These are phyloP conservation scores for Uropetala carovei DNA, from an alignment of 2,888 invertebrate species.

Conservation along the genomic window DNA sequence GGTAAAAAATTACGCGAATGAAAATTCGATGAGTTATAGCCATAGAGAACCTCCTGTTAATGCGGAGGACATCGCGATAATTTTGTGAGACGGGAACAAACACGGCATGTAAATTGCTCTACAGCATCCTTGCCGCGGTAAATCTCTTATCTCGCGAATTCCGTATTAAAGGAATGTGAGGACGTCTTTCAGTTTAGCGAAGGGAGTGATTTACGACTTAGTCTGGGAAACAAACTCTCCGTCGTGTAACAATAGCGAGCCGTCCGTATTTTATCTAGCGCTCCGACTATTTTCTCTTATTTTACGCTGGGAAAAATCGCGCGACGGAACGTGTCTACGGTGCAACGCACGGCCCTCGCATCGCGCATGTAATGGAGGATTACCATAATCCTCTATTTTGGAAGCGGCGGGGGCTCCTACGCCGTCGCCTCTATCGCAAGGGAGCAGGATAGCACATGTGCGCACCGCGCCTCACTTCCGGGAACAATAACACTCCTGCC, in stretches of 20 bases:
- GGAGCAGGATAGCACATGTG: conserved; percentile 4
- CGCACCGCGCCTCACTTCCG: conserved; percentile 2
- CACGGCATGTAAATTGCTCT: too few relatives aligned
- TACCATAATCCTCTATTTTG: conserved; percentile 21
- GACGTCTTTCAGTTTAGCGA: background rate
- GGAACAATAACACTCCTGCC: background rate
- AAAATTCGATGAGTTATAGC: too few relatives aligned
- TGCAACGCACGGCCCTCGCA: background rate
- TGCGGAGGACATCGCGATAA: too few relatives aligned
- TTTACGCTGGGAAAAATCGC: background rate
- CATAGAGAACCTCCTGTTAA: too few relatives aligned
- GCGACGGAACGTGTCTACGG: background rate
- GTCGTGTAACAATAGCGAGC: background rate
- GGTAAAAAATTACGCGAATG: too few relatives aligned
- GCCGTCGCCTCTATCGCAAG: background rate
- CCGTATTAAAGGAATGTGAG: background rate
- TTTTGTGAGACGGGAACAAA: too few relatives aligned
- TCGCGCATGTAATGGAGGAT: conserved; percentile 9
- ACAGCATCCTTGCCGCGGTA: background rate
- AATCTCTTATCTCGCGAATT: background rate
- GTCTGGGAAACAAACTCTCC: background rate
- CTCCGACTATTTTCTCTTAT: background rate
- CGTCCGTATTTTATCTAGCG: background rate
- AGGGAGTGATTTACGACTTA: background rate
- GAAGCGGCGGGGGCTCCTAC: background rate